A percentile compares a stretch with the other conserved stretches of the same genome.
These are phyloP conservation scores for Holotrichia oblita DNA, from an alignment of 1,140 invertebrate species.

Conservation along the genomic window DNA sequence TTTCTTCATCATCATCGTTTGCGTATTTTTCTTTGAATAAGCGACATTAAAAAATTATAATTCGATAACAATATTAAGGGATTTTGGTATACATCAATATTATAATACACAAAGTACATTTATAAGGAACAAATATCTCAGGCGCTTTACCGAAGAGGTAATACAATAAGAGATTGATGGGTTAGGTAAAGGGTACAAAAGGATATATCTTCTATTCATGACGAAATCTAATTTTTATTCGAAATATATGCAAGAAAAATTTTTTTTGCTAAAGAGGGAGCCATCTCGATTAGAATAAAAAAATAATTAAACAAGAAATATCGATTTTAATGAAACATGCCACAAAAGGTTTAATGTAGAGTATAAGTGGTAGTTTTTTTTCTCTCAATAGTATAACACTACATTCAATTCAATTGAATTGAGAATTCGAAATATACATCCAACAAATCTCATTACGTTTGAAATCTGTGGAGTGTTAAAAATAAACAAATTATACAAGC, in stretches of 20 bases:
- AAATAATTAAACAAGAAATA: no score
- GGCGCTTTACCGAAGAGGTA: background rate
- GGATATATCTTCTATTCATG: background rate
- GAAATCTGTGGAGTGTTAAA: no score
- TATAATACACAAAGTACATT: conserved; percentile 18
- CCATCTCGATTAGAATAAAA: no score
- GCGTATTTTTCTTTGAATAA: conserved; percentile 1
- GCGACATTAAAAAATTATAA: conserved; percentile 25
- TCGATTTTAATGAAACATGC: no score
- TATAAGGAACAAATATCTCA: conserved; percentile 32
- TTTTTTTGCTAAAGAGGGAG: background rate
- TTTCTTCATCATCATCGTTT: background rate
- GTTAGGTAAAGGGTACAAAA: background rate
- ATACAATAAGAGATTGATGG: conserved; percentile 1
- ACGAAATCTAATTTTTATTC: conserved; percentile 2
- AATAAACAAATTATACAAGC: no score
- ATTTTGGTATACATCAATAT: conserved; percentile 36
- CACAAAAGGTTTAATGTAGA: no score
- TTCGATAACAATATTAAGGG: conserved; percentile 5
- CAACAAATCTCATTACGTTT: no score
- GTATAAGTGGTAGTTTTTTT: no score
- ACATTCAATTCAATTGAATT: no score
- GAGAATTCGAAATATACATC: no score
- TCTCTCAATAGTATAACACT: no score
- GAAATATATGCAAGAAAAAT: conserved; percentile 1